These are phyloP conservation scores for Nylanderia fulva DNA, from an alignment of 1,140 invertebrate genomes.

Conservation along the genomic window DNA sequence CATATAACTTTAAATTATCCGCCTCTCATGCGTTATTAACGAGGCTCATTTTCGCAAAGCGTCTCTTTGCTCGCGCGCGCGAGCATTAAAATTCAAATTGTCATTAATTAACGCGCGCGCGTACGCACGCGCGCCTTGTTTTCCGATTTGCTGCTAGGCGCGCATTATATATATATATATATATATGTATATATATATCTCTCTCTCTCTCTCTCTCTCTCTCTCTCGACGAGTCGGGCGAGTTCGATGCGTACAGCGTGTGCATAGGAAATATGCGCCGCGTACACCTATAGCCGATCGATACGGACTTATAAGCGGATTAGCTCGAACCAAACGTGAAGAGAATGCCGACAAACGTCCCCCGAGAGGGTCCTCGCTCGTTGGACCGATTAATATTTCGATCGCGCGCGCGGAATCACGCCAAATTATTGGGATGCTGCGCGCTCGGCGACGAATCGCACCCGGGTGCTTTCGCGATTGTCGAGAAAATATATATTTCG, in stretches of 20 bases:
- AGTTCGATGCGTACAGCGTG: conserved; percentile 51
- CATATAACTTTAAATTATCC: conserved; percentile 65
- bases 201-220: no score
- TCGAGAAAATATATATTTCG: conserved; percentile 10
- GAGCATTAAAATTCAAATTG: conserved; percentile 62
- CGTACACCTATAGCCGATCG: conserved; percentile 39
- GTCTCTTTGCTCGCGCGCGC: conserved; percentile 31
- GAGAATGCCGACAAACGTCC: conserved; percentile 34
- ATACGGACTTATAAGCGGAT: conserved; percentile 57
- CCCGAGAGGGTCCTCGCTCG: not conserved
- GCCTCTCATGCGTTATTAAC: conserved; percentile 71
- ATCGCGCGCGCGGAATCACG: conserved; percentile 15
- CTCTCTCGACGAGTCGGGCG: conserved; percentile 38
- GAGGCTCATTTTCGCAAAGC: conserved; percentile 71
- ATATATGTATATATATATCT: no score
- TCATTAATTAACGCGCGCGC: not conserved
- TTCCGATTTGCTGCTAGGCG: conserved; percentile 37
- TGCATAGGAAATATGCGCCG: conserved; percentile 51
- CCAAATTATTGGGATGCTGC: conserved; percentile 1
- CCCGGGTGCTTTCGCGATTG: not conserved
- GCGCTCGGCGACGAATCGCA: not conserved
- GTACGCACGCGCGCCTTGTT: conserved; percentile 4
- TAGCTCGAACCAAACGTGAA: conserved; percentile 31
- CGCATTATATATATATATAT: no score
- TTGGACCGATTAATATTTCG: conserved; percentile 39